Evolutionary conservation across 2,888 invertebrate species (phyloP), one percentile per base, ranked within the genome.

Genomic region (Nycteola revayana): DNA sequence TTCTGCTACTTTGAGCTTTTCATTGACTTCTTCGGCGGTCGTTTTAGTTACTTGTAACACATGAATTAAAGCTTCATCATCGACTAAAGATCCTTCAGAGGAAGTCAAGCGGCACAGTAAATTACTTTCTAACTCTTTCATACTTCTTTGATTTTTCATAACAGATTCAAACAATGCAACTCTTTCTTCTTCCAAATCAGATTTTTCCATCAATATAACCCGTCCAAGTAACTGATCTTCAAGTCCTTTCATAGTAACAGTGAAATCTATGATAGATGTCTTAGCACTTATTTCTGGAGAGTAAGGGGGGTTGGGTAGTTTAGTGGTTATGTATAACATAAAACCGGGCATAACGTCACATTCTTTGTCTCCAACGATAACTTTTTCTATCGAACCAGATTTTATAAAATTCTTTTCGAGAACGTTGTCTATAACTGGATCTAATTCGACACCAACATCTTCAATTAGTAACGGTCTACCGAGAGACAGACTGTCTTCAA

Each of bases 341-440:
- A 98, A 98, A 0, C 97, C 97, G 9, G 96, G 95, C 94, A 98
- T 95, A 0, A 98, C 97, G 66, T 98, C 98, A 66, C 97, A 97
- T 82, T 98, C 98, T 67, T 98, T 98, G 73, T 98, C 98, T 0
- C 97, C 97, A 0, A 97, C 95, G 23, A 96, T 92, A 0, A 97
- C 96, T 83, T 98, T 98, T 68, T 97, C 96, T 49, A 98, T 98
- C 6, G 96, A 95, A 29, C 98, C 98, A 4, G 97, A 97, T 83
- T 98, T 98, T 32, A 98, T 98, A 69, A 98, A 98, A 80, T 98
- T 98, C 76, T 98, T 98, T 72, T 98, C 98, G 10, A 98, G 89
- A 0, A 98, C 96, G 76, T 98, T 98, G 70, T 98, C 98, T 35
- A 98, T 93, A 0, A 98, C 97, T 1, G 98, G 98, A 85, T 98